Evolutionary conservation across 2,113 vertebrate species (phyloP), one percentile per base, ranked within the genome.

Genomic region (Glareola pratincola): DNA sequence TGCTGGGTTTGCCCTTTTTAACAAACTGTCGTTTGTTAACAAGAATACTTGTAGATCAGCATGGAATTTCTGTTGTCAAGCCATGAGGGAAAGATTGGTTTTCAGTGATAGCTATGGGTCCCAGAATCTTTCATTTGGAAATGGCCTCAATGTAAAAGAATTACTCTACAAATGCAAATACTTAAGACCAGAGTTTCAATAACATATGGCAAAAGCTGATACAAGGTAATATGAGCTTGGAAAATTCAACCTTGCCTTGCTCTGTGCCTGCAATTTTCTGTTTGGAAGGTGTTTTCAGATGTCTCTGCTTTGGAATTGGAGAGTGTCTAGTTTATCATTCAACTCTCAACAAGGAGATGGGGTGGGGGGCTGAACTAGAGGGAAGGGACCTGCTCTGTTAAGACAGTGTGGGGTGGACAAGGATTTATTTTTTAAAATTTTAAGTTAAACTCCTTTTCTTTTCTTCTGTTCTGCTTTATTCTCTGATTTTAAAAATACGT

Each of bases 11-110:
- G 79, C 75, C 54, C 51, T n/a, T n/a, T n/a, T n/a, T n/a, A n/a
- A 59, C 74, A 36, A 41, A 0, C 23, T 67, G 56, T 45, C 21
- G 91, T 95, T 56, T 88, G 36, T 48, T 87, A 36, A 77, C 84
- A 59, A 78, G 59, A 91, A 72, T 77, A 27, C 36, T 81, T 91
- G 43, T 67, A 80, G 30, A 92, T 73, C 67, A 59, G 48, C 12
- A 27, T 53, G 85, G 69, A 95, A 95, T 97, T 95, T 93, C 68
- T 92, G 13, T 71, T 95, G 78, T 85, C 85, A 90, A 88, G 76
- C 54, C 4, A 22, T 14, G 15, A 51, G 63, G 32, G 83, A 92
- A 90, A 83, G 59, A 77, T 1, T 77, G 51, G 54, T 57, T 92
- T 91, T 81, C 72, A 84, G 51, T 72, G 14, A 51, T 56, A 74